A percentile compares a stretch with the other conserved stretches of the same genome.
Evolutionary conservation across 2,888 invertebrate genomes (phyloP).

Genomic region (Dione vanillae): DNA sequence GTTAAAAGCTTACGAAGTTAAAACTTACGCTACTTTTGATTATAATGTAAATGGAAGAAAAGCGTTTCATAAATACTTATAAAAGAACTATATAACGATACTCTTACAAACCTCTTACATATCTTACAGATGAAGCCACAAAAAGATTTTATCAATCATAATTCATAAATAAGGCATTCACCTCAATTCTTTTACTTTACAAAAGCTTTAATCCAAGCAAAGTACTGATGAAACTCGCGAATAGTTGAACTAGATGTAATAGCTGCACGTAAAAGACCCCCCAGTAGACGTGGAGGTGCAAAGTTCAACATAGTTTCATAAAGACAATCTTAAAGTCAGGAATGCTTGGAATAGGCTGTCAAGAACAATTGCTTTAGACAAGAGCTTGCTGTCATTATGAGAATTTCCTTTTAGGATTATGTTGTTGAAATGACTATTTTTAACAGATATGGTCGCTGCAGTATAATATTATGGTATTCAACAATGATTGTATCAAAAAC

Average conservation of each 20-base stretch:
- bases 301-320: slow-evolving; percentile 16
- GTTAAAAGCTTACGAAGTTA: too few relatives aligned
- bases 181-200: not conserved
- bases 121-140: too few relatives aligned
- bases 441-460: too few relatives aligned
- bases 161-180: not conserved
- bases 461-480: too few relatives aligned
- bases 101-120: too few relatives aligned
- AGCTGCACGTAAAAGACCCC: slow-evolving; percentile 13
- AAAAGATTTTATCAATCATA: not conserved
- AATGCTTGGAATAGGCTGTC: slow-evolving; percentile 10
- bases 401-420: slow-evolving; percentile 4
- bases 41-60: too few relatives aligned
- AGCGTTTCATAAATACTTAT: too few relatives aligned
- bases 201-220: not conserved
- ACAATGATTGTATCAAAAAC: too few relatives aligned
- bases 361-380: slow-evolving; percentile 21
- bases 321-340: slow-evolving; percentile 19
- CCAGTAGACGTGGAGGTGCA: not conserved
- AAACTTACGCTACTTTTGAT: too few relatives aligned
- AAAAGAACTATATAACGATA: too few relatives aligned
- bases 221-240: not conserved
- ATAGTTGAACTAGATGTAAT: slow-evolving; percentile 12
- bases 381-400: not conserved
- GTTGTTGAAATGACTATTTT: not conserved